phyloP scores from a whole-genome alignment of 1,140 invertebrate genomes.

The Druon quercuslanigerum region DNA sequence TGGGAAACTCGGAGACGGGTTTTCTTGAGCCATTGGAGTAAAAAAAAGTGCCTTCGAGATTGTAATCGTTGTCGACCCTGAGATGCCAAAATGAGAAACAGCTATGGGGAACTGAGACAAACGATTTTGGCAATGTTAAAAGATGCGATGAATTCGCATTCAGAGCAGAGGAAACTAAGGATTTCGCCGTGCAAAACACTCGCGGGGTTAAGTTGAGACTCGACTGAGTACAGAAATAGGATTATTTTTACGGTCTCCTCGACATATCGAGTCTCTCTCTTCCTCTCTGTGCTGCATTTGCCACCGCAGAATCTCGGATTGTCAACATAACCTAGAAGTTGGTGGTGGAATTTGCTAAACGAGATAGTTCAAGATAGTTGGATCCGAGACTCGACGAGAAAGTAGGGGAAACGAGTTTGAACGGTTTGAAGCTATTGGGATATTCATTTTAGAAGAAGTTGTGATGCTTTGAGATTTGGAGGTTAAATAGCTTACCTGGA shows the following conservation, averaged over 20 bases:
- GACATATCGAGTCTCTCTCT: slow-evolving; percentile 38
- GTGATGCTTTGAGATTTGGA: slow-evolving; percentile 16
- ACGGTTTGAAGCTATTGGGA: neutral
- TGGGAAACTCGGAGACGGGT: no score
- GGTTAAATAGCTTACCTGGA: slow-evolving; percentile 17
- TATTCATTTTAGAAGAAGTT: neutral
- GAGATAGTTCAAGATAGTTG: neutral
- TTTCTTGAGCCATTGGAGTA: no score
- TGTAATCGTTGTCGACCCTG: no score
- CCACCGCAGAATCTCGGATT: slow-evolving; percentile 40
- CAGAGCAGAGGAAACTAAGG: neutral
- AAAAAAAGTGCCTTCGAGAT: no score
- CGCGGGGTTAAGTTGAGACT: neutral
- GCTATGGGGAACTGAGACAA: no score
- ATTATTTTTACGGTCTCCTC: slow-evolving; percentile 39
- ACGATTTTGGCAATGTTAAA: neutral
- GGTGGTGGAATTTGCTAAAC: no score
- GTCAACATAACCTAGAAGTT: slow-evolving; percentile 59
- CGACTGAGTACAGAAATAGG: slow-evolving; percentile 20
- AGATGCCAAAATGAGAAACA: no score
- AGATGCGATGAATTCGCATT: neutral
- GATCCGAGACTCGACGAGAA: neutral
- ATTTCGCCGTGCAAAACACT: neutral
- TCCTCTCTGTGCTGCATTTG: slow-evolving; percentile 7
- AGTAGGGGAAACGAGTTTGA: neutral